Conservation (phyloP, 2,888 invertebrate genomes). For the Timema cristinae region DNA sequence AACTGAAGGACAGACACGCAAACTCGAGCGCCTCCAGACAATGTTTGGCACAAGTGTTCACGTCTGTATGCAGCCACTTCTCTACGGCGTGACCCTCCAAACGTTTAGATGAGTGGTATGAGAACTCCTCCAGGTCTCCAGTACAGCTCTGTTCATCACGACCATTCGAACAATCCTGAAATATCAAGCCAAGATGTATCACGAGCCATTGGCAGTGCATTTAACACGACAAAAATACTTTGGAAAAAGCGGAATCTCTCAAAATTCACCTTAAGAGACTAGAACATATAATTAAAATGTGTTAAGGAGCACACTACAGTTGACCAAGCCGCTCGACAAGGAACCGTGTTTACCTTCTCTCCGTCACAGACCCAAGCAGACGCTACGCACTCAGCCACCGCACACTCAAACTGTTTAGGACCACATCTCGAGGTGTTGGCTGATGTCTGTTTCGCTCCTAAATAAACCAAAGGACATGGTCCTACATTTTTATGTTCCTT, state of each 20-base stretch:
- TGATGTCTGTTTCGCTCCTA: too few species aligned
- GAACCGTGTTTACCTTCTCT: conserved; percentile 43
- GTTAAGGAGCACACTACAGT: too few species aligned
- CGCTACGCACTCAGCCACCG: conserved; percentile 51
- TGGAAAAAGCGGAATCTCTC: too few species aligned
- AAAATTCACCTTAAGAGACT: too few species aligned
- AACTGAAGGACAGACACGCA: conserved; percentile 58
- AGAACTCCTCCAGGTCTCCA: conserved; percentile 46
- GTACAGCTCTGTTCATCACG: conserved; percentile 53
- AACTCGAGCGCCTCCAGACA: conserved; percentile 53
- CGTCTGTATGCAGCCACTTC: conserved; percentile 52
- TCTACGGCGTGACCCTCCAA: conserved; percentile 52
- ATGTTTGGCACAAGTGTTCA: conserved; percentile 54
- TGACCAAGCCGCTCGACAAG: too few species aligned
- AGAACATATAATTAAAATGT: too few species aligned
- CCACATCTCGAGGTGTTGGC: conserved; percentile 10
- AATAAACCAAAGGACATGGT: too few species aligned
- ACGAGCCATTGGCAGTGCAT: too few species aligned
- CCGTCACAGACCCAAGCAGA: conserved; percentile 56
- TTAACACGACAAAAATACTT: too few species aligned
- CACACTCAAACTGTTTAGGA: conserved; percentile 46
- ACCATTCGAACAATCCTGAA: conserved; percentile 56
- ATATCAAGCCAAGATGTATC: neutral
- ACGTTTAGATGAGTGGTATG: conserved; percentile 43
- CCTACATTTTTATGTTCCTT: too few species aligned